Conservation (phyloP, 2,888 invertebrate species). For the Mythimna ferrago region DNA sequence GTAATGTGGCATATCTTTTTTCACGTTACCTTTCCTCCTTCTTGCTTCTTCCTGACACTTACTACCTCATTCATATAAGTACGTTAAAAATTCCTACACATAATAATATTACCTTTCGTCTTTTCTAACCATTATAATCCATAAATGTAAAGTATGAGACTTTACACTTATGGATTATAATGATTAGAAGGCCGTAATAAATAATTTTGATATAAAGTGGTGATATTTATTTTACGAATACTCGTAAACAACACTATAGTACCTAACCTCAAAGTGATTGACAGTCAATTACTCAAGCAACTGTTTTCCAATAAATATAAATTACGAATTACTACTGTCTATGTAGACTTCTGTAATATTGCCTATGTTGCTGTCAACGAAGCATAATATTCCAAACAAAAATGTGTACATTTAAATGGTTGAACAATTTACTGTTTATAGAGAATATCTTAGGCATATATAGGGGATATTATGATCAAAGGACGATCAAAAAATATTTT, state of each 20-base stretch:
- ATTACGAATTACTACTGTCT: neutral
- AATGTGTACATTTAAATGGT: neutral
- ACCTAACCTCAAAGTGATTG: neutral
- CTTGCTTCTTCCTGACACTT: too few species aligned
- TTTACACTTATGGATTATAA: too few species aligned
- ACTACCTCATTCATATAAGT: too few species aligned
- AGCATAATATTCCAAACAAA: neutral
- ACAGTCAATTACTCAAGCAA: neutral
- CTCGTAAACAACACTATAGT: neutral
- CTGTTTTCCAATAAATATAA: neutral
- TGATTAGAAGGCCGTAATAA: too few species aligned
- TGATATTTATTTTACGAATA: neutral
- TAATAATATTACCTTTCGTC: too few species aligned
- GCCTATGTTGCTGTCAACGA: neutral
- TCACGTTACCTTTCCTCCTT: too few species aligned
- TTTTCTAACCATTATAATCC: too few species aligned
- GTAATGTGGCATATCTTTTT: too few species aligned
- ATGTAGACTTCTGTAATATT: neutral
- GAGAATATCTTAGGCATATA: constrained; percentile 3
- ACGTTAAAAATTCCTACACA: too few species aligned
- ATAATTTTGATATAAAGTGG: too few species aligned
- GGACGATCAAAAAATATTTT: neutral
- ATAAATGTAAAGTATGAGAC: too few species aligned
- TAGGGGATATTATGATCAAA: neutral
- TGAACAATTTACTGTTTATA: neutral